Base-by-base conservation (phyloP, 2,888 invertebrate genomes). In the Catonia carolina region DNA sequence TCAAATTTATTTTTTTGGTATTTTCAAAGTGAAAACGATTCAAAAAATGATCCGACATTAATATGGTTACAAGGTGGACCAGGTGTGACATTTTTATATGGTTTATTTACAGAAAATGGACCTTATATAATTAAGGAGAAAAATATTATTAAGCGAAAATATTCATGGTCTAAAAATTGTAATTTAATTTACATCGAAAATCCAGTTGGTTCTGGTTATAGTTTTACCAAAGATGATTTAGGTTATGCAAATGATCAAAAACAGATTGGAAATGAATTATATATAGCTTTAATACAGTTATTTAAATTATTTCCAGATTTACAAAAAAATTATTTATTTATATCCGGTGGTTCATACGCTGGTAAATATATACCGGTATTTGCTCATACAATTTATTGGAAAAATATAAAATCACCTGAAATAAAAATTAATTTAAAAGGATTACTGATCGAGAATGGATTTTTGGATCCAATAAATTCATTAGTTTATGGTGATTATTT, bases 151-250 rank as follows among this genome's bases (percentile, higher is more conserved):
- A 74, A 77, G 63, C 78, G 90, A 37, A 79, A 86, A 65, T 85
- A 84, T 65, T 81, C 86, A 7, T 96, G 95, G 95, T 85, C 82
- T 56, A 72, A 78, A 33, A 82, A 81, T 14, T 89, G 89, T 70
- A 84, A 86, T 64, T 72, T 95, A 41, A 79, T 95, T 53, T 95
- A 88, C 70, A 87, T 95, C 55, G 95, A 95, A 70, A 94, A 91
- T 71, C 95, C 95, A 0, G 94, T 89, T 1, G 91, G 92, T 2
- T 86, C 91, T 1, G 95, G 95, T 0, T 95, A 86, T 69, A 94
- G 93, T 73, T 94, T 91, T 67, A 92, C 94, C 0, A 79, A 83
- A 2, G 83, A 89, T 65, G 68, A 69, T 31, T 18, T 56, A 1
- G 75, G 77, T 2, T 77, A 72, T 64, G 74, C 73, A 2, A 69